Conservation (phyloP, 2,113 vertebrate genomes). For the Actenoides lindsayi region DNA sequence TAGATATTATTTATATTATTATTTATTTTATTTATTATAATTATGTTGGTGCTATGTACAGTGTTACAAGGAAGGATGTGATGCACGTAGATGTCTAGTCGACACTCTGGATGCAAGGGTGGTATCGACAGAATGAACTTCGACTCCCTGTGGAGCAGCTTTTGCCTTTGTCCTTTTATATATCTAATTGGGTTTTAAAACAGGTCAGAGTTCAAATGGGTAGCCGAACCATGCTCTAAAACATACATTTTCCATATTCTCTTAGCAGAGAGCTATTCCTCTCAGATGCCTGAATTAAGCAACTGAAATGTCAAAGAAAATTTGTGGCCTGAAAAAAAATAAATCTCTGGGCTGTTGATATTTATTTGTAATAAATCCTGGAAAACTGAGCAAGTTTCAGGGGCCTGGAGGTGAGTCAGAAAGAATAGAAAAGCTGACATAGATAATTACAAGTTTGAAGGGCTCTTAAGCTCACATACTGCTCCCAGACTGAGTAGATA, state of each 20-base stretch:
- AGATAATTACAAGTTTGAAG: background rate
- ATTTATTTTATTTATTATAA: background rate
- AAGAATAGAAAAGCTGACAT: background rate
- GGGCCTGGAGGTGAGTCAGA: background rate
- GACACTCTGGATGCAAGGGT: background rate
- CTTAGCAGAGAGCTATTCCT: background rate
- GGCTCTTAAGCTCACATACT: background rate
- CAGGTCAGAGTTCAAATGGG: background rate
- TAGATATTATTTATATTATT: background rate
- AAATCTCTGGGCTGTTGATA: background rate
- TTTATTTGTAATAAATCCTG: conserved; percentile 20
- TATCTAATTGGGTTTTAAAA: background rate
- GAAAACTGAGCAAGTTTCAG: background rate
- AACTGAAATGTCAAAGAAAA: background rate
- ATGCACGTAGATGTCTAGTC: background rate
- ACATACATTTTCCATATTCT: background rate
- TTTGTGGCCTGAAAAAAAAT: background rate
- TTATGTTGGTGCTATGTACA: background rate
- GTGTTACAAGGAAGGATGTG: background rate
- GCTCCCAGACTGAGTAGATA: background rate
- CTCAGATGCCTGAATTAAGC: background rate
- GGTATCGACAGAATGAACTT: background rate
- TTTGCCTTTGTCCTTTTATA: background rate
- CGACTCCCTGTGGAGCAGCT: background rate
- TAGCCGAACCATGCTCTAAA: background rate